phyloP scores from a whole-genome alignment of 1,140 invertebrate species.

The Eulimnadia texana region DNA sequence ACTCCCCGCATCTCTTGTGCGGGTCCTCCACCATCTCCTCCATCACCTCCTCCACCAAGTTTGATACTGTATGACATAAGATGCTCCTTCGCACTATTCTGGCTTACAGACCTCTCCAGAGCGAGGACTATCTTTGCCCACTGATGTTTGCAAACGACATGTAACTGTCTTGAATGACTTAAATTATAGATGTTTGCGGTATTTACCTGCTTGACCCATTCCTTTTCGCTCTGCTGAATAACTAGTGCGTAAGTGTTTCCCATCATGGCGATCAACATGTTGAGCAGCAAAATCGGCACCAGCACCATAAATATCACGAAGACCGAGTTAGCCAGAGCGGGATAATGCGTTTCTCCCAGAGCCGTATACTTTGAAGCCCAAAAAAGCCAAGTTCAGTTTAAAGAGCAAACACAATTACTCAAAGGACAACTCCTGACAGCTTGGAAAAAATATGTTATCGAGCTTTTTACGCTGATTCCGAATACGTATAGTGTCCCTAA shows the following conservation, averaged over 20 bases:
- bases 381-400: no score
- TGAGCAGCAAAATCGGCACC: slow-evolving; percentile 85
- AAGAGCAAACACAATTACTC: no score
- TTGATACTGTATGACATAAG: slow-evolving; percentile 91
- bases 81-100: slow-evolving; percentile 73
- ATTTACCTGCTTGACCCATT: slow-evolving; percentile 89
- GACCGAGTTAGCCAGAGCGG: slow-evolving; percentile 78
- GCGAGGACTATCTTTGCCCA: slow-evolving; percentile 98
- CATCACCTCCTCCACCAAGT: slow-evolving; percentile 58
- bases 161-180: no score
- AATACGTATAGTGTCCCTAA: no score
- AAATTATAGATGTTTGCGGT: neutral
- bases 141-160: no score
- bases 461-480: no score
- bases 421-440: no score
- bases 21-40: slow-evolving; percentile 33
- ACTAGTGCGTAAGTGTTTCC: slow-evolving; percentile 95
- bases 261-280: slow-evolving; percentile 99
- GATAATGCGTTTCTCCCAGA: slow-evolving; percentile 73
- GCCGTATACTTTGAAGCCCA: slow-evolving; percentile 97
- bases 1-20: slow-evolving; percentile 73
- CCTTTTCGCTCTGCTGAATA: slow-evolving; percentile 94
- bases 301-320: slow-evolving; percentile 96
- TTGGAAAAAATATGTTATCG: no score
- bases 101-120: slow-evolving; percentile 77